Evolutionary conservation across 2,797 vertebrate genomes (phyloP).

Genomic region (Corythornis leucogaster): DNA sequence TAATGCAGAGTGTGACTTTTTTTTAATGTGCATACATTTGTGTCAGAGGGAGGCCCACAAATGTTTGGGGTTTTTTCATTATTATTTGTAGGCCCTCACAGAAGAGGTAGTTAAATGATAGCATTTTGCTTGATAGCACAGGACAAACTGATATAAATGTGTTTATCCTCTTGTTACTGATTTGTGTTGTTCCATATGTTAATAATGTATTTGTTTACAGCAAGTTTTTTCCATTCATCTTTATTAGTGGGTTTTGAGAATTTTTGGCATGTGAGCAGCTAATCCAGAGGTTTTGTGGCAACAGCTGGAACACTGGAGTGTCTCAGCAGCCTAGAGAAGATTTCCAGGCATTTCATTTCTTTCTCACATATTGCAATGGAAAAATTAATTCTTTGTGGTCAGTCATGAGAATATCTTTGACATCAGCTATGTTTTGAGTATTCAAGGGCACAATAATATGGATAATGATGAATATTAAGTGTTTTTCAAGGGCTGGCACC

Average conservation of each 20-base stretch:
- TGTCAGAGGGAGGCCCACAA: not conserved
- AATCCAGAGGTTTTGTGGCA: not conserved
- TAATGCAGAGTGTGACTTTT: not conserved
- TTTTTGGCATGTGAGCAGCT: not conserved
- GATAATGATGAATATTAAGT: not conserved
- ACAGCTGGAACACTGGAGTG: not conserved
- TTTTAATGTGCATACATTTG: not conserved
- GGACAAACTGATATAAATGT: not conserved
- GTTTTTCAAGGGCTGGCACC: not conserved
- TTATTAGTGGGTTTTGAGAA: conserved; percentile 39
- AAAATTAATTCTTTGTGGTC: not conserved
- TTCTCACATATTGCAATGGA: not conserved
- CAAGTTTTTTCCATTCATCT: conserved; percentile 9
- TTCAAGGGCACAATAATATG: not conserved
- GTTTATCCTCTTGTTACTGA: not conserved
- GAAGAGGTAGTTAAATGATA: not conserved
- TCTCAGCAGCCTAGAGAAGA: not conserved
- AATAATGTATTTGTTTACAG: conserved; percentile 24
- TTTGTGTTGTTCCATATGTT: conserved; percentile 19
- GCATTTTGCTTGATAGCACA: not conserved
- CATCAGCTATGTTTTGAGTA: not conserved
- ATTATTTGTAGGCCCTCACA: not conserved
- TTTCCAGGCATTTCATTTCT: not conserved
- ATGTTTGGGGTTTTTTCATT: too few relatives aligned
- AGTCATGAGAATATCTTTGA: not conserved